phyloP scores from a whole-genome alignment of 1,140 invertebrate species.

The Drosophila nasuta region DNA sequence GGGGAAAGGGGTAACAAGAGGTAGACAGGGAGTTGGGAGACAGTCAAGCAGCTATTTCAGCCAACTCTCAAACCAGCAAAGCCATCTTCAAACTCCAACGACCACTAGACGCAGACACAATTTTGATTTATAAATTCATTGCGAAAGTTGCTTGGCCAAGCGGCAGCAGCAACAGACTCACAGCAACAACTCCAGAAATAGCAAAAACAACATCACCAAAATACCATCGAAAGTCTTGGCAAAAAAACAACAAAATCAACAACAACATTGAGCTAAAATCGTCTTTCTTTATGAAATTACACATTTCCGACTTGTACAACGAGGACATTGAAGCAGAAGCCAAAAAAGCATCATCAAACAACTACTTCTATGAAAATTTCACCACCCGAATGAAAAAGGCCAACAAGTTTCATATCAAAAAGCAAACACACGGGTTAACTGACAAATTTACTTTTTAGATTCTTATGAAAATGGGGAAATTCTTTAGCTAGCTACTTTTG shows the following conservation, averaged over 20 bases:
- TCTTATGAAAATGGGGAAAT: slow-evolving; percentile 46
- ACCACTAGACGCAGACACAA: slow-evolving; percentile 71
- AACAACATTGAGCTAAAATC: slow-evolving; percentile 67
- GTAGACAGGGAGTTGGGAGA: neutral
- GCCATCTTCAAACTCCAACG: slow-evolving; percentile 46
- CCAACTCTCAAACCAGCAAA: slow-evolving; percentile 32
- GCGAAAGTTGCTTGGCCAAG: slow-evolving; percentile 79
- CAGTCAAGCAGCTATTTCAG: slow-evolving; percentile 33
- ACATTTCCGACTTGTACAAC: slow-evolving; percentile 82
- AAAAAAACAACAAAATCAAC: slow-evolving; percentile 52
- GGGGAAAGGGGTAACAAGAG: slow-evolving; percentile 13
- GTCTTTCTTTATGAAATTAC: slow-evolving; percentile 80
- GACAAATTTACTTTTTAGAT: slow-evolving; percentile 57
- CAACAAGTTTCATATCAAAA: slow-evolving; percentile 20
- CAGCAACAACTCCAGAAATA: slow-evolving; percentile 22
- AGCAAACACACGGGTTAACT: slow-evolving; percentile 29
- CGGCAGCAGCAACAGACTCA: slow-evolving; percentile 58
- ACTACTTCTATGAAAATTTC: slow-evolving; percentile 46
- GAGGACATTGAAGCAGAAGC: slow-evolving; percentile 66
- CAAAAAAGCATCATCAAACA: slow-evolving; percentile 54
- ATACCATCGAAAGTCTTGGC: slow-evolving; percentile 64
- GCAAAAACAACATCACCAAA: slow-evolving; percentile 39
- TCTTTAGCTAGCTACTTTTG: slow-evolving; percentile 50
- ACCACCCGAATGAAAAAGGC: slow-evolving; percentile 34
- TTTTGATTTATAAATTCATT: slow-evolving; percentile 84